These are phyloP conservation scores for Patella caerulea DNA, from an alignment of 2,888 invertebrate genomes.

Conservation along the genomic window DNA sequence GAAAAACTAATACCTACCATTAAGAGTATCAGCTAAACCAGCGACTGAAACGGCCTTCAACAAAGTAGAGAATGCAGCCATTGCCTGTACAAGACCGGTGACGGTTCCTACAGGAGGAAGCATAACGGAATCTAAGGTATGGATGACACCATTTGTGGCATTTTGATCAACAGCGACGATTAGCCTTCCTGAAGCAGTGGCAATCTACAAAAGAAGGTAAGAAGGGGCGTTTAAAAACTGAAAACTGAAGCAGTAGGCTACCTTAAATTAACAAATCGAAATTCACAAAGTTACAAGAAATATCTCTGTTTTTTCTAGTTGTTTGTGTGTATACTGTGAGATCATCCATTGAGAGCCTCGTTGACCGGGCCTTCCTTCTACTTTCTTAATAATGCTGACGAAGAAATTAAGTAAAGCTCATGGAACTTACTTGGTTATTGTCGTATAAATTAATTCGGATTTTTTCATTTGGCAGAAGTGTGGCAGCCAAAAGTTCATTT, in stretches of 20 bases:
- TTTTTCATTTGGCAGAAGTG: slow-evolving; percentile 31
- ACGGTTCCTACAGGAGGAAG: slow-evolving; percentile 55
- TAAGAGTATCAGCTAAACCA: slow-evolving; percentile 33
- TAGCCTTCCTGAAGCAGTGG: slow-evolving; percentile 51
- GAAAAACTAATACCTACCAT: slow-evolving; percentile 28
- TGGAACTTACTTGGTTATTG: not conserved
- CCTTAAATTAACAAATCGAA: too few species aligned
- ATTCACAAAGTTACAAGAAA: too few species aligned
- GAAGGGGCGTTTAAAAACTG: not conserved
- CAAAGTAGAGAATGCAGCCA: slow-evolving; percentile 39
- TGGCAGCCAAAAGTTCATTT: slow-evolving; percentile 41
- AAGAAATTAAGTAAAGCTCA: not conserved
- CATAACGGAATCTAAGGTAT: slow-evolving; percentile 64
- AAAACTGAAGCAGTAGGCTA: too few species aligned
- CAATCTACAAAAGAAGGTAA: slow-evolving; percentile 28
- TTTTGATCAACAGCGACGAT: slow-evolving; percentile 49
- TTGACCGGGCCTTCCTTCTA: too few species aligned
- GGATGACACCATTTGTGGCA: slow-evolving; percentile 68
- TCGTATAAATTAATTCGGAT: slow-evolving; percentile 52
- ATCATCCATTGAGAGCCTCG: too few species aligned
- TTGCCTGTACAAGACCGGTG: slow-evolving; percentile 40
- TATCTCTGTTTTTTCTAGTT: too few species aligned
- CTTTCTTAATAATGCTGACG: too few species aligned
- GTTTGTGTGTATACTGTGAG: too few species aligned
- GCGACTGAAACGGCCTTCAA: slow-evolving; percentile 43